phyloP scores from a whole-genome alignment of 2,888 invertebrate species.

The Acanthoscelides obtectus region DNA sequence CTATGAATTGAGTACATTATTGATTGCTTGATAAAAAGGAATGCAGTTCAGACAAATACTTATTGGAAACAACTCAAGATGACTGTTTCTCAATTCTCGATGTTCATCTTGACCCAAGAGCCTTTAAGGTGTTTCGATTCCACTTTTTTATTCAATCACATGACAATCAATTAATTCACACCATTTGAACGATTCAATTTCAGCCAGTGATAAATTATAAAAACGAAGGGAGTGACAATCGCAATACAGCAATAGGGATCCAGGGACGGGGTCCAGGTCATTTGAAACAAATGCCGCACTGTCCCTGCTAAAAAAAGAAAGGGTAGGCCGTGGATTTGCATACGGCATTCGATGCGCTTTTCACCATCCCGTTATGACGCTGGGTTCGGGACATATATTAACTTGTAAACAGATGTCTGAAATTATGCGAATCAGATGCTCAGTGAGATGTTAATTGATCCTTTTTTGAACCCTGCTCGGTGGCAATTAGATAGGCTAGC shows the following conservation, averaged over 20 bases:
- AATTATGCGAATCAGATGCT: slow-evolving; percentile 30
- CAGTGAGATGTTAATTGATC: not conserved
- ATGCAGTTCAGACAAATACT: too few species aligned
- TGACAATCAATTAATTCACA: not conserved
- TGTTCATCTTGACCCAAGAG: too few species aligned
- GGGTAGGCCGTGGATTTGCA: slow-evolving; percentile 32
- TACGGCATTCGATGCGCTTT: slow-evolving; percentile 36
- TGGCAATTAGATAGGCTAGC: not conserved
- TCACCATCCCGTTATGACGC: slow-evolving; percentile 19
- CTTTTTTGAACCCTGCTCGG: not conserved
- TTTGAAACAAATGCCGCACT: slow-evolving; percentile 32
- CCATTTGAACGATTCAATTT: not conserved
- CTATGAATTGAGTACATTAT: too few species aligned
- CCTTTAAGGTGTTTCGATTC: too few species aligned
- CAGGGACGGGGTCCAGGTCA: slow-evolving; percentile 24
- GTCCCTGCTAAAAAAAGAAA: slow-evolving; percentile 21
- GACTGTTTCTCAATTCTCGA: too few species aligned
- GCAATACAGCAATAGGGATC: slow-evolving; percentile 12
- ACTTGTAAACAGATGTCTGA: slow-evolving; percentile 42
- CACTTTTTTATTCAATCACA: not conserved
- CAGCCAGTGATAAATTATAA: slow-evolving; percentile 1
- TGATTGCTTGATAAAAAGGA: too few species aligned
- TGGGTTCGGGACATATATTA: slow-evolving; percentile 31
- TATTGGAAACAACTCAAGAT: too few species aligned
- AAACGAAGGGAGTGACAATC: slow-evolving; percentile 7